Evolutionary conservation across 2,888 invertebrate species (phyloP).

Genomic region (Stenurella melanura): DNA sequence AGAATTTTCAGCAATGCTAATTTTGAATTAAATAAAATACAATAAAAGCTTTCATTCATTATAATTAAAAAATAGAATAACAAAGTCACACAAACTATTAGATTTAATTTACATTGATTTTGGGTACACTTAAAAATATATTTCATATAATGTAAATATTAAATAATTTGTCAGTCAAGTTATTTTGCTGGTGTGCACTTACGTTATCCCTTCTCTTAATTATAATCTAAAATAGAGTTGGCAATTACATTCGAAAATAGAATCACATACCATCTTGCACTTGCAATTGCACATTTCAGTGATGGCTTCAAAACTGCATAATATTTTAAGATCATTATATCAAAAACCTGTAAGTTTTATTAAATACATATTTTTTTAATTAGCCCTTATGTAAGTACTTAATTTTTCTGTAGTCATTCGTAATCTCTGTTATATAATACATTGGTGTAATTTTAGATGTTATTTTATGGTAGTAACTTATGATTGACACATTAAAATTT

Average conservation of each 20-base stretch:
- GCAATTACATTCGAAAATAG: background rate
- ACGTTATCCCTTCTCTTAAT: background rate
- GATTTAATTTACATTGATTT: too few relatives aligned
- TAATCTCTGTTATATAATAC: background rate
- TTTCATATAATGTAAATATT: background rate
- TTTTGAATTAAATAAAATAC: too few relatives aligned
- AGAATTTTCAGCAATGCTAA: too few relatives aligned
- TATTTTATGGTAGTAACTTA: too few relatives aligned
- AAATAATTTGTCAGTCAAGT: background rate
- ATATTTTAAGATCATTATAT: background rate
- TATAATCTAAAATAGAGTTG: background rate
- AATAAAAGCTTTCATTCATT: too few relatives aligned
- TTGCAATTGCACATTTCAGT: background rate
- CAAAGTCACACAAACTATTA: too few relatives aligned
- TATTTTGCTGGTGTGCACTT: background rate
- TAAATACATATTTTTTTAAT: background rate
- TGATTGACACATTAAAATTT: too few relatives aligned
- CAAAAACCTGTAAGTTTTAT: background rate
- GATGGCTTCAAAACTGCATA: conserved; percentile 3
- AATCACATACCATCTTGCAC: background rate
- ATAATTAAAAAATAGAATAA: too few relatives aligned
- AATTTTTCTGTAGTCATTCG: background rate
- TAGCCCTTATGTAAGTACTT: background rate
- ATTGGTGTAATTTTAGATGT: background rate
- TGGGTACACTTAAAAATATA: too few relatives aligned